Conservation (phyloP, 1,140 invertebrate species). For the Chrysomallon squamiferum region DNA sequence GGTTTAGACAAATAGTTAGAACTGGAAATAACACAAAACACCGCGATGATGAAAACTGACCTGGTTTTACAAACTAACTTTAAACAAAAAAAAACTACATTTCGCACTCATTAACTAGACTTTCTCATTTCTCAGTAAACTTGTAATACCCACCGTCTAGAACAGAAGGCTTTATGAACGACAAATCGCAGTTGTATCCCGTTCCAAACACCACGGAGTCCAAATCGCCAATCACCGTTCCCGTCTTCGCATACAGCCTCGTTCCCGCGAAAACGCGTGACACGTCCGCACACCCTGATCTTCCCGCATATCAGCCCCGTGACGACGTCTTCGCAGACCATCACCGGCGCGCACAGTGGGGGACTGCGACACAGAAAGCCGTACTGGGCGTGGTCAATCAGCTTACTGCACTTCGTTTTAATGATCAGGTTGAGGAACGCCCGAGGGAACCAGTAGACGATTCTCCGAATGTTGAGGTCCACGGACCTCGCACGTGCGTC, state of each 20-base stretch:
- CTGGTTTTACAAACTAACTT: too few relatives aligned
- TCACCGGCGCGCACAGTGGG: not conserved
- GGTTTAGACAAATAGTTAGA: too few relatives aligned
- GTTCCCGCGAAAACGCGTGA: not conserved
- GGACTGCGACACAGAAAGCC: not conserved
- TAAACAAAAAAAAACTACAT: too few relatives aligned
- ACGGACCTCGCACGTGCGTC: not conserved
- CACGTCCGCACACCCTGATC: not conserved
- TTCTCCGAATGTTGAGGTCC: not conserved
- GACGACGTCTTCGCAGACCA: not conserved
- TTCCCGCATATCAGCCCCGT: not conserved
- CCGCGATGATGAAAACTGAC: too few relatives aligned
- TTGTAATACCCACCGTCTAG: not conserved
- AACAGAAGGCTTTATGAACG: not conserved
- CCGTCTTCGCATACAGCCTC: not conserved
- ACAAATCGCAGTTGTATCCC: not conserved
- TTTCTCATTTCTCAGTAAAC: too few relatives aligned
- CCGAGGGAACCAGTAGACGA: not conserved
- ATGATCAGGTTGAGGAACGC: not conserved
- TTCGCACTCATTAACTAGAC: too few relatives aligned
- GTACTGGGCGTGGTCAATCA: not conserved
- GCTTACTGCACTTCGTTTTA: not conserved
- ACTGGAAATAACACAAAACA: too few relatives aligned
- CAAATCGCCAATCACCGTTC: not conserved
- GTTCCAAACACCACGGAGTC: not conserved